These are phyloP conservation scores for Megaceryle alcyon DNA, from an alignment of 2,797 vertebrate genomes.

Conservation along the genomic window DNA sequence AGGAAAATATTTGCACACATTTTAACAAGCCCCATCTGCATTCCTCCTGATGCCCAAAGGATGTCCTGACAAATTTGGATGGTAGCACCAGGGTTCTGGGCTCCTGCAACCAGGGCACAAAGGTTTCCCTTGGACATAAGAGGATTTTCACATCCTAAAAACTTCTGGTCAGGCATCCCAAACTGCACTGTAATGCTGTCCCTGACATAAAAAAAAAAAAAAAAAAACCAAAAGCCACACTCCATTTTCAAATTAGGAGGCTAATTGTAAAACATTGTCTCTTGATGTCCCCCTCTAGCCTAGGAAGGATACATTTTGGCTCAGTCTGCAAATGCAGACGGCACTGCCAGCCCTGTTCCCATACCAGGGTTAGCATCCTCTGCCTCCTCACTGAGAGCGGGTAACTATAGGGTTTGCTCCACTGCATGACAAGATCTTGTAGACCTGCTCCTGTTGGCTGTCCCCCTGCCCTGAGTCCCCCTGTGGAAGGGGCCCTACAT, in stretches of 20 bases:
- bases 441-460: background rate
- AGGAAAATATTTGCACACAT: conserved; percentile 35
- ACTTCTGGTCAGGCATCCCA: background rate
- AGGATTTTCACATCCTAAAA: background rate
- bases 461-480: too few species aligned
- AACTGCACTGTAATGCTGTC: background rate
- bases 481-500: background rate
- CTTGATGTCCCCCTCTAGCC: background rate
- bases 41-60: background rate
- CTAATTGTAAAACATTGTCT: background rate
- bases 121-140: background rate
- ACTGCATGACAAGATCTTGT: background rate
- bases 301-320: background rate
- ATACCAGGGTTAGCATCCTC: fast-evolving
- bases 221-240: too few species aligned
- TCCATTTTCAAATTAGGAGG: background rate
- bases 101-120: background rate
- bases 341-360: fast-evolving
- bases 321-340: fast-evolving
- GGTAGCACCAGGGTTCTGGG: background rate
- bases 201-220: background rate
- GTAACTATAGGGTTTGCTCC: background rate
- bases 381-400: background rate
- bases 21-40: background rate
- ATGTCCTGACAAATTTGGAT: background rate